phyloP scores from a whole-genome alignment of 2,113 vertebrate species.

The Crocuta crocuta region DNA sequence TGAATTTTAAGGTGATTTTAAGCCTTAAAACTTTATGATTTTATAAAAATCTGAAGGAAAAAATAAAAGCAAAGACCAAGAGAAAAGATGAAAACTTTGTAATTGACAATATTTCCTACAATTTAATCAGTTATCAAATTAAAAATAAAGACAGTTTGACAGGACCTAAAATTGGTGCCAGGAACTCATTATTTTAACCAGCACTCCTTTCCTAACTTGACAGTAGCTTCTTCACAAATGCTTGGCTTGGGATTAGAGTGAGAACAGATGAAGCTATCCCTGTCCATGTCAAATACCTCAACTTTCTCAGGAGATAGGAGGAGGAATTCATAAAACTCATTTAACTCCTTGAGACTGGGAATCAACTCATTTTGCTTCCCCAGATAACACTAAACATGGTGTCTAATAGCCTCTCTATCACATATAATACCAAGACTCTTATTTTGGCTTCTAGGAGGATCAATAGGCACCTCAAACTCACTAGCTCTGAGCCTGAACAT shows the following conservation, averaged over 20 bases:
- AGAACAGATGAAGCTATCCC: neutral
- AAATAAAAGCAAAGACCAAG: conserved; percentile 10
- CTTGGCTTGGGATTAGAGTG: neutral
- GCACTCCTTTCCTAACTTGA: neutral
- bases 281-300: neutral
- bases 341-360: neutral
- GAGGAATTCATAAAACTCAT: neutral
- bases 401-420: neutral
- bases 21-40: conserved; percentile 1
- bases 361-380: neutral
- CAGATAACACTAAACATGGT: neutral
- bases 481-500: neutral
- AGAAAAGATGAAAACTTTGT: neutral
- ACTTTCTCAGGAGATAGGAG: neutral
- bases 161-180: neutral
- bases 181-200: neutral
- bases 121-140: conserved; percentile 34
- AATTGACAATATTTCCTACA: neutral
- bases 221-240: neutral
- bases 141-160: conserved; percentile 14
- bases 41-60: neutral
- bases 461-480: neutral
- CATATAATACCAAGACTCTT: neutral
- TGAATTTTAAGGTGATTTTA: conserved; percentile 13
- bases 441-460: neutral